Base-by-base conservation (phyloP, 2,888 invertebrate species). In the Clivina fossor region DNA sequence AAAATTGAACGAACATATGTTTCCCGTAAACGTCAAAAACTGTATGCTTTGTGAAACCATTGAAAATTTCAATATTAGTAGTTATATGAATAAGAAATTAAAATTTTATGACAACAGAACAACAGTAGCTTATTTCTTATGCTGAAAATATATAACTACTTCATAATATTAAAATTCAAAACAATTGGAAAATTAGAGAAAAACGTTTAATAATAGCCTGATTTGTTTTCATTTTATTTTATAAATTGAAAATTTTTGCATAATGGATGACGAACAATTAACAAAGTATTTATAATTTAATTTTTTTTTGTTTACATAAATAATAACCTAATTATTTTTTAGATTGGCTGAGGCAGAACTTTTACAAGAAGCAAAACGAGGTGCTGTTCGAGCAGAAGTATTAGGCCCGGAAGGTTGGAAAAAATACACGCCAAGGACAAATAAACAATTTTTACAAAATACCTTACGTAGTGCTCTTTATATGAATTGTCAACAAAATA, bases 361-460 rank as follows among this genome's bases (percentile, higher is more conserved):
- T 9, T 60, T 74, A 9, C 65, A 67, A 53, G 75, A 75, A 60
- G 70, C 74, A 1, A 68, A 71, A 60, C 65, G 68, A 57, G 71
- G 69, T 33, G 71, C 70, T 13, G 69, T 69, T 41, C 65, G 73
- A 58, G 71, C 73, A 8, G 69, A 70, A 53, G 67, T 69, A 19
- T 63, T 68, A 57, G 76, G 76, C 20, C 68, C 73, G n/a, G 59
- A 68, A 24, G 74, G 72, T 51, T 75, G 74, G 74, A 71, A 67
- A 59, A 68, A 64, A 58, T 62, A 65, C 33, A 62, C 64, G 15
- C 58, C 59, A 7, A 63, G 60, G 57, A 62, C 66, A 8, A 66
- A 67, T 51, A 67, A 68, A 57, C 40, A 58, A 20, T 66, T 67
- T 54, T 57, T 59, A 44, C 43, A 50, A 7, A 59, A 57, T 13